Percentiles rank a stretch among this genome's conserved stretches.
These are phyloP conservation scores for Ichneumoninae sp. DNA, from an alignment of 2,888 invertebrate species.

Conservation along the genomic window DNA sequence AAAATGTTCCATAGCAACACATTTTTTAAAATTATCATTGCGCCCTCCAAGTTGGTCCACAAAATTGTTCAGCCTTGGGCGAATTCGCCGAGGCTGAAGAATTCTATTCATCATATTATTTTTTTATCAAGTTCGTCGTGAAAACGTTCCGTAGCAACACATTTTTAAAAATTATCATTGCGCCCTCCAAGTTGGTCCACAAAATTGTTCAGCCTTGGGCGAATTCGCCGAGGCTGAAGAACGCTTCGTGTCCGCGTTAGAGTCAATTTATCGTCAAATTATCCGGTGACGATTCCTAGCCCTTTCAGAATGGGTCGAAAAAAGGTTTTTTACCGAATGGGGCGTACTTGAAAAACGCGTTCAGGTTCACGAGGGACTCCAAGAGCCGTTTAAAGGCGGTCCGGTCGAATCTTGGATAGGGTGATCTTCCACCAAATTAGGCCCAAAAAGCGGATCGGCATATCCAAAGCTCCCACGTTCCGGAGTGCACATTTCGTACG, in stretches of 20 bases:
- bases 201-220: not conserved
- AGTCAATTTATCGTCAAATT: slow-evolving; percentile 33
- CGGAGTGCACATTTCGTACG: not conserved
- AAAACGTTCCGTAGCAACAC: not conserved
- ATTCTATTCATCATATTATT: slow-evolving; percentile 37
- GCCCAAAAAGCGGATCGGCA: slow-evolving; percentile 27
- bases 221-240: not conserved
- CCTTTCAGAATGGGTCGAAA: not conserved
- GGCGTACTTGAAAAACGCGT: slow-evolving; percentile 13
- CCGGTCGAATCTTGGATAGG: slow-evolving; percentile 29
- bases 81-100: not conserved
- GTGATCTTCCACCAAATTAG: slow-evolving; percentile 58
- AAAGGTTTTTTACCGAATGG: not conserved
- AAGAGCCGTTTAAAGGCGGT: not conserved
- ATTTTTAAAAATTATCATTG: not conserved
- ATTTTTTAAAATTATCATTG: not conserved
- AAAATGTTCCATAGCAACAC: not conserved
- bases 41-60: not conserved
- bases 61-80: not conserved
- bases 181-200: not conserved
- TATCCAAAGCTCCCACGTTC: slow-evolving; percentile 46
- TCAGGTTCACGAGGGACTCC: slow-evolving; percentile 1
- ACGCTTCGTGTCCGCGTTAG: not conserved
- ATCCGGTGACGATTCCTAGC: slow-evolving; percentile 29
- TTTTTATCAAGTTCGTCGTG: not conserved